phyloP scores from a whole-genome alignment of 2,888 invertebrate species.

The Melanotus villosus region DNA sequence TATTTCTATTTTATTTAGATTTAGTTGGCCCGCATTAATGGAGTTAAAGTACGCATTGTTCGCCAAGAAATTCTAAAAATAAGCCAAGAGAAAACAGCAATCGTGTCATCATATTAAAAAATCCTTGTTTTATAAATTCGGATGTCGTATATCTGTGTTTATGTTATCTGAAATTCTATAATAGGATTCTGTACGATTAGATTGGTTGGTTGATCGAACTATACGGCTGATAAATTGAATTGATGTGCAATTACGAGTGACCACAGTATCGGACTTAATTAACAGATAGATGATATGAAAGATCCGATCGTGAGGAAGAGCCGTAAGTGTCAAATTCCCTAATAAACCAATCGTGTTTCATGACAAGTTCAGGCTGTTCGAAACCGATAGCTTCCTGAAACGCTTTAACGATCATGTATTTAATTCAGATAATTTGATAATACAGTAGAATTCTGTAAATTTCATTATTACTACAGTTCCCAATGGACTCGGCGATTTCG shows the following conservation, averaged over 20 bases:
- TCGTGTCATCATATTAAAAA: too few relatives aligned
- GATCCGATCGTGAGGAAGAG: slow-evolving; percentile 23
- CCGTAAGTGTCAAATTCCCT: slow-evolving; percentile 20
- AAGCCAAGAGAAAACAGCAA: background rate
- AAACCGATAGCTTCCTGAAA: background rate
- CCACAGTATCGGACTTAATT: slow-evolving; percentile 31
- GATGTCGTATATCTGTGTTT: background rate
- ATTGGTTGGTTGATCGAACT: slow-evolving; percentile 3
- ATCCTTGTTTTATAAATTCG: too few relatives aligned
- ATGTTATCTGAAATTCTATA: background rate
- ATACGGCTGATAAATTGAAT: slow-evolving; percentile 27
- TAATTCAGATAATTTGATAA: too few relatives aligned
- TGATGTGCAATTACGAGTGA: slow-evolving; percentile 29
- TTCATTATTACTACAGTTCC: too few relatives aligned
- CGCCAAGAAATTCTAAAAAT: slow-evolving; percentile 5
- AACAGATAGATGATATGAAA: slow-evolving; percentile 29
- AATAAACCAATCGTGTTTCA: slow-evolving; percentile 7
- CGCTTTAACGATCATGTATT: background rate
- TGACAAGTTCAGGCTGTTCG: background rate
- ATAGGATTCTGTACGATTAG: background rate
- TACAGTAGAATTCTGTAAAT: too few relatives aligned
- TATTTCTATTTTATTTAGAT: slow-evolving; percentile 32
- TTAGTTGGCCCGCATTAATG: slow-evolving; percentile 25
- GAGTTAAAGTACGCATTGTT: slow-evolving; percentile 21
- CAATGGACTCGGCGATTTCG: too few relatives aligned